Base-by-base conservation (phyloP, 2,888 invertebrate species). In the Diaprepes abbreviatus region DNA sequence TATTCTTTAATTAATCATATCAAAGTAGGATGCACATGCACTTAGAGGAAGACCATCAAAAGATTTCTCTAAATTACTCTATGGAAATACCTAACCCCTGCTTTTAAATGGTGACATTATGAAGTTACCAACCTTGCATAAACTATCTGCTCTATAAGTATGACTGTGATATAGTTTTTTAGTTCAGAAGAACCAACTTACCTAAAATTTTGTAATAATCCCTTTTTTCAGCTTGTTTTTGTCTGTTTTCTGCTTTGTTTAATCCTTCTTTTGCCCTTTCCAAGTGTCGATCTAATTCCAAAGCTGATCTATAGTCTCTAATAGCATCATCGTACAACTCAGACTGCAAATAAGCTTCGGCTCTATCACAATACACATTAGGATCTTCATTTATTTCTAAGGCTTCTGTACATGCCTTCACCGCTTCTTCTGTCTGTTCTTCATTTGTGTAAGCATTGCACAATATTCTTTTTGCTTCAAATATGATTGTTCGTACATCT, bases 151-250 rank as follows among this genome's bases (percentile, higher is more conserved):
- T n/a, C n/a, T n/a, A n/a, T n/a, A n/a, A n/a, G n/a, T n/a, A n/a
- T n/a, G n/a, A n/a, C n/a, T n/a, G n/a, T n/a, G n/a, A n/a, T n/a
- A n/a, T n/a, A n/a, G n/a, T n/a, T n/a, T n/a, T n/a, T n/a, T n/a
- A n/a, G n/a, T n/a, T n/a, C n/a, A n/a, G n/a, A n/a, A n/a, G n/a
- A 19, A 57, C 12, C 7, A 3, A 60, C 67, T 55, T 45, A 69
- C 92, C 94, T 62, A 98, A 87, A 77, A 98, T 98, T 85, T 98
- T 98, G 84, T 99, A 99, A 85, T 99, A 99, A 85, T 99, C 98
- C 74, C 97, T 86, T 79, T 93, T 93, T 80, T 96, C 94, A 0
- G 97, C 89, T 81, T 96, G 94, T 80, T 97, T 97, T 84, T 96
- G 94, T 75, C 97, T 84, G 80, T 95, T 94, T 84, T 97, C 95